These are phyloP conservation scores for Muschampia plurimacula DNA, from an alignment of 2,888 invertebrate genomes.

Conservation along the genomic window DNA sequence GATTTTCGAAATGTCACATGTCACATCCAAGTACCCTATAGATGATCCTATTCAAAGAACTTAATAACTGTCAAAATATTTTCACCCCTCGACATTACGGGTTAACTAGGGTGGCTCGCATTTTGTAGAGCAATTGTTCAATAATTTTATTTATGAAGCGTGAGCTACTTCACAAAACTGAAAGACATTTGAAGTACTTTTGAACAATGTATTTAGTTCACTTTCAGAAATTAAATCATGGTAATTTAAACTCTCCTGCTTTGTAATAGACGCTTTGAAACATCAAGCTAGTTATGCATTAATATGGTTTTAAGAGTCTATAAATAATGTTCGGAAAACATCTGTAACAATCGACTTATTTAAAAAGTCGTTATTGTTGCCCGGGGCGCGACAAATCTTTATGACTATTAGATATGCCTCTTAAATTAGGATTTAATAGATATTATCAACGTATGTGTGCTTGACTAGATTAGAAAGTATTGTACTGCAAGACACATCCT, in stretches of 20 bases:
- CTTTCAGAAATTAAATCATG: not conserved
- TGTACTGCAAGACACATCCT: no score
- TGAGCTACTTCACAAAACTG: conserved; percentile 65
- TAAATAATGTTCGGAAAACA: conserved; percentile 67
- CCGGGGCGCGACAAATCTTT: conserved; percentile 71
- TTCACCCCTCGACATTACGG: conserved; percentile 67
- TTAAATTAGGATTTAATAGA: conserved; percentile 73
- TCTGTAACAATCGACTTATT: conserved; percentile 72
- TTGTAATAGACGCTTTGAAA: conserved; percentile 23
- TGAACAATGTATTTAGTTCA: conserved; percentile 16
- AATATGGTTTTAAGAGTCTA: conserved; percentile 43
- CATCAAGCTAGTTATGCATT: not conserved
- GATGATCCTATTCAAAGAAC: conserved; percentile 30
- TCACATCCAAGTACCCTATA: conserved; percentile 48
- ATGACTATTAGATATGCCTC: conserved; percentile 65
- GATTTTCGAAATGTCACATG: not conserved
- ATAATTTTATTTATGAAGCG: conserved; percentile 83
- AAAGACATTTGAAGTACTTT: conserved; percentile 53
- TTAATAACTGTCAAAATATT: conserved; percentile 78
- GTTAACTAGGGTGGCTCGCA: conserved; percentile 73
- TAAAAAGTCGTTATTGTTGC: conserved; percentile 64
- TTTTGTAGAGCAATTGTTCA: conserved; percentile 66
- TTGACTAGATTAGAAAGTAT: no score
- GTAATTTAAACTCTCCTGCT: conserved; percentile 27
- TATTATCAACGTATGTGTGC: conserved; percentile 31